Evolutionary conservation across 1,140 invertebrate genomes (phyloP), one percentile per base, ranked within the genome.

Genomic region (Zaprionus tsacasi): DNA sequence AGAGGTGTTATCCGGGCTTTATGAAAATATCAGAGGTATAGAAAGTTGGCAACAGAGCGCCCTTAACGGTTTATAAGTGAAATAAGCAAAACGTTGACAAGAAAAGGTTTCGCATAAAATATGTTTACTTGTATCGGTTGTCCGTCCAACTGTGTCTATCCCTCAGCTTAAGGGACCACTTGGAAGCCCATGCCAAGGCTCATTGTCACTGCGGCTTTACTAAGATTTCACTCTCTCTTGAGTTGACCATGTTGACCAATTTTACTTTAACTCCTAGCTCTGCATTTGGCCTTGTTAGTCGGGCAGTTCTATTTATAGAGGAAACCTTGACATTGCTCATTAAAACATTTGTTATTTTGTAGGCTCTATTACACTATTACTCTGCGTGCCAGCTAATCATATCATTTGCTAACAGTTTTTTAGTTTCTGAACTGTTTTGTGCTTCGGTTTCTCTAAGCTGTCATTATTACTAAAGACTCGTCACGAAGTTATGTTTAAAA

Each of bases 41-140:
- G 50, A 66, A 43, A 72, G 64, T 30, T 67, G 56, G 63, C 56
- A 35, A 52, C 45, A 52, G 35, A 15, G 6, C 45, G 73, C 79
- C 70, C 70, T 87, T 88, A 88, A 80, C 56, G 79, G 76, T 78
- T 85, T 76, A 86, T 67, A 70, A 76, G 68, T 70, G 75, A 56
- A 45, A 65, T 79, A 76, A 86, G 78, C 79, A 82, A 82, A 74
- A 86, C 65, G 83, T 79, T 87, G 82, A 82, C 83, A 82, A 70
- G 65, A 87, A 87, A 61, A 78, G 83, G 86, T 82, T 59, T 45
- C 69, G 64, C 80, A 87, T 87, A 78, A 87, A 83, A 88, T 88
- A 83, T 88, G 83, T 72, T 73, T 81, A n/a, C n/a, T n/a, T n/a
- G n/a, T n/a, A 83, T 74, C 60, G 76, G 69, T 70, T 69, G 59